These are phyloP conservation scores for Balaenoptera acutorostrata DNA, from an alignment of 2,113 vertebrate species.

Conservation along the genomic window DNA sequence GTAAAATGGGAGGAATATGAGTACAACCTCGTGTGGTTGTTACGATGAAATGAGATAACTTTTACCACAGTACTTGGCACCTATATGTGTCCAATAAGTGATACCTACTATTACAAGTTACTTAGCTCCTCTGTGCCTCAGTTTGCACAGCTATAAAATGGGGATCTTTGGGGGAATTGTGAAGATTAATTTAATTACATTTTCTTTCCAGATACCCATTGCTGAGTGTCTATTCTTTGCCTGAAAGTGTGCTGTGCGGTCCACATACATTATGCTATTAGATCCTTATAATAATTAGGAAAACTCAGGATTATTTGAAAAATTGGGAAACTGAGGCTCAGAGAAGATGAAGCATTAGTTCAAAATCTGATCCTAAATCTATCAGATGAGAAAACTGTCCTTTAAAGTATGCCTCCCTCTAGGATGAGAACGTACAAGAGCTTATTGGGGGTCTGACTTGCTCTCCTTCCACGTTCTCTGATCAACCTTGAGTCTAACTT, in stretches of 20 bases:
- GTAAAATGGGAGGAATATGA: not conserved
- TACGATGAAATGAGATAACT: accelerated
- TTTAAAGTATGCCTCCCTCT: not conserved
- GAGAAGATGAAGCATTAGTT: not conserved
- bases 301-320: not conserved
- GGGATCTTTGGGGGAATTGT: not conserved
- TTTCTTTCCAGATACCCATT: too few relatives aligned
- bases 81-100: accelerated
- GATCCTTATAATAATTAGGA: not conserved
- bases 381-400: not conserved
- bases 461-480: accelerated
- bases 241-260: not conserved
- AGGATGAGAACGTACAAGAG: accelerated
- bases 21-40: accelerated
- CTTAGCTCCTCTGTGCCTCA: not conserved
- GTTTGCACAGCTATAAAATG: not conserved
- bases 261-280: not conserved
- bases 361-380: not conserved
- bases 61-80: not conserved
- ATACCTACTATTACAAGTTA: not conserved
- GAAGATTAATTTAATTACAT: not conserved
- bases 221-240: not conserved
- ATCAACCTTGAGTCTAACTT: not conserved
- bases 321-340: not conserved
- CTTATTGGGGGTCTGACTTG: accelerated